Conservation (phyloP, 2,888 invertebrate species). For the Pachydiplax longipennis region DNA sequence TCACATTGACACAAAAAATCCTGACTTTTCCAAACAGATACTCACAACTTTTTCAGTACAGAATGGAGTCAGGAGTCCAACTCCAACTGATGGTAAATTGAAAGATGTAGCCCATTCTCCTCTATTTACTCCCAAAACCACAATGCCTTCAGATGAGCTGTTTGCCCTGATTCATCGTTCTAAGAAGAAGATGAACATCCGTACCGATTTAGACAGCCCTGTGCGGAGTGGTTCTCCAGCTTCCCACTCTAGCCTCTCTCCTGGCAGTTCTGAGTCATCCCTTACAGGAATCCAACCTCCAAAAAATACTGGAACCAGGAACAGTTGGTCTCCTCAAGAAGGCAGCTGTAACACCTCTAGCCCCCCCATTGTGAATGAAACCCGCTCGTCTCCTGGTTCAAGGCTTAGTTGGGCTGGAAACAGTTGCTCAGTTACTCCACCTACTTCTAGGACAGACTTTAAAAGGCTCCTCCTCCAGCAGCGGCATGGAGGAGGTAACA, state of each 20-base stretch:
- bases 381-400: constrained; percentile 55
- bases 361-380: constrained; percentile 55
- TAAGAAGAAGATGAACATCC: constrained; percentile 76
- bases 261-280: constrained; percentile 64
- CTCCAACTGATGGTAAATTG: neutral
- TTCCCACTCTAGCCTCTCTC: constrained; percentile 62
- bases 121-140: constrained; percentile 73
- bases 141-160: constrained; percentile 80
- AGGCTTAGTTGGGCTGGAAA: constrained; percentile 60
- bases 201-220: constrained; percentile 51
- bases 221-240: constrained; percentile 47
- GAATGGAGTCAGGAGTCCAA: neutral
- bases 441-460: constrained; percentile 84
- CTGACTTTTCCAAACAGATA: neutral
- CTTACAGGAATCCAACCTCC: constrained; percentile 53
- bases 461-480: constrained; percentile 81
- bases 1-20: neutral
- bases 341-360: constrained; percentile 46
- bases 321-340: constrained; percentile 70
- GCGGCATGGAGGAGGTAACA: constrained; percentile 69
- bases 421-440: constrained; percentile 59
- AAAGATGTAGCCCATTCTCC: constrained; percentile 50
- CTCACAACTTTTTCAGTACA: neutral
- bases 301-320: constrained; percentile 59
- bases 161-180: constrained; percentile 81